A percentile compares a stretch with the other conserved stretches of the same genome.
Evolutionary conservation across 35 echinoderm and acorn worm species (phyloP).

Genomic region (Lytechinus pictus): DNA sequence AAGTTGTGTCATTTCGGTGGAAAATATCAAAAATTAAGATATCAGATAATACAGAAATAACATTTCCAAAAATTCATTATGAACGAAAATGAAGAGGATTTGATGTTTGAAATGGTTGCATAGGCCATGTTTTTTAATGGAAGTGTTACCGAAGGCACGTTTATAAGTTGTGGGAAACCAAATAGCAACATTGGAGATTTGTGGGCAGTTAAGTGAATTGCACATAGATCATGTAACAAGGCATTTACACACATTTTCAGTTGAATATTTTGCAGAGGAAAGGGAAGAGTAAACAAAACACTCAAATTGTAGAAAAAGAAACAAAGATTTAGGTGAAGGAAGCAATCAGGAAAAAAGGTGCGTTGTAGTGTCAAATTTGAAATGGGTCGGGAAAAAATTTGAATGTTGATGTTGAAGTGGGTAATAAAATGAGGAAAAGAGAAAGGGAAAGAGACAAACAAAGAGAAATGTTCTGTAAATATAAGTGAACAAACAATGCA

Average conservation of each 20-base stretch:
- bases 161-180: not conserved
- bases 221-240: not conserved
- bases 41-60: not conserved
- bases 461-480: not conserved
- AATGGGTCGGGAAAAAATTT: not conserved
- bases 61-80: not conserved
- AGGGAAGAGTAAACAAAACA: not conserved
- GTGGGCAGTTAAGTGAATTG: not conserved
- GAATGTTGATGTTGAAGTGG: not conserved
- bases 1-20: not conserved
- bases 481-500: conserved; percentile 14
- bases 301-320: not conserved
- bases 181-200: not conserved
- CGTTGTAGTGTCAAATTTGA: not conserved
- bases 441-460: not conserved
- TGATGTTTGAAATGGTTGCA: not conserved
- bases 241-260: not conserved
- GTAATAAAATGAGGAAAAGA: not conserved
- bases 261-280: not conserved
- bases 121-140: not conserved
- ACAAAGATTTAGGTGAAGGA: not conserved
- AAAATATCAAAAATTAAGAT: not conserved
- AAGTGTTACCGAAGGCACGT: not conserved
- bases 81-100: not conserved
- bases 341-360: not conserved